Conservation (phyloP, 2,797 vertebrate species). For the Siniperca obscura region DNA sequence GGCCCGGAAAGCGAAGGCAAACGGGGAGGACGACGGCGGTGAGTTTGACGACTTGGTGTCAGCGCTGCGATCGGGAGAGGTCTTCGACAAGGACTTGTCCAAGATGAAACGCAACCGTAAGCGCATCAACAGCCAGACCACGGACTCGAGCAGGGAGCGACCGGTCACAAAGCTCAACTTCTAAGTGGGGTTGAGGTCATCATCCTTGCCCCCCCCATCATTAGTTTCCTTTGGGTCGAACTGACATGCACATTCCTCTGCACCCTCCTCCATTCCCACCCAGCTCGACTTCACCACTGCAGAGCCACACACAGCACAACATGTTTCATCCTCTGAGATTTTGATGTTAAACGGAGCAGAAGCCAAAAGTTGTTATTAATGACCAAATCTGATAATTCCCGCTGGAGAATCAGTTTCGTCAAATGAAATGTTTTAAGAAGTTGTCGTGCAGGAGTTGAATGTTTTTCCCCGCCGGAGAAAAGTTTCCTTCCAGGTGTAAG, state of each 20-base stretch:
- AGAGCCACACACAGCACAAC: slow-evolving; percentile 59
- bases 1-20: slow-evolving; percentile 93
- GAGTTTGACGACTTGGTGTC: slow-evolving; percentile 99
- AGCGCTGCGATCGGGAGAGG: slow-evolving; percentile 95
- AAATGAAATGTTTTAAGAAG: slow-evolving; percentile 24
- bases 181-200: slow-evolving; percentile 72
- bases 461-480: slow-evolving; percentile 4
- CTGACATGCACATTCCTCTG: slow-evolving; percentile 74
- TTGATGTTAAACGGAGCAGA: slow-evolving; percentile 55
- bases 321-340: slow-evolving; percentile 50
- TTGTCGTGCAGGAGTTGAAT: slow-evolving; percentile 29
- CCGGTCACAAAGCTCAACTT: slow-evolving; percentile 98
- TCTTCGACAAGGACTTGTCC: slow-evolving; percentile 98
- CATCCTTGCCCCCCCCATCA: slow-evolving; percentile 5
- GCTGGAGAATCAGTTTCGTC: slow-evolving; percentile 36
- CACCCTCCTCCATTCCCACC: slow-evolving; percentile 60
- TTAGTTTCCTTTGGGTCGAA: slow-evolving; percentile 50
- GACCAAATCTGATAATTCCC: slow-evolving; percentile 64
- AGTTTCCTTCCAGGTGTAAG: slow-evolving; percentile 45
- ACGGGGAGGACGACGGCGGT: slow-evolving; percentile 92
- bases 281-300: slow-evolving; percentile 53
- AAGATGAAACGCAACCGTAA: slow-evolving; percentile 99
- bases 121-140: slow-evolving; percentile 91
- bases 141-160: slow-evolving; percentile 92
- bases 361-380: slow-evolving; percentile 64